Evolutionary conservation across 2,888 invertebrate species (phyloP), one percentile per base, ranked within the genome.

Genomic region (Machimus rusticus): DNA sequence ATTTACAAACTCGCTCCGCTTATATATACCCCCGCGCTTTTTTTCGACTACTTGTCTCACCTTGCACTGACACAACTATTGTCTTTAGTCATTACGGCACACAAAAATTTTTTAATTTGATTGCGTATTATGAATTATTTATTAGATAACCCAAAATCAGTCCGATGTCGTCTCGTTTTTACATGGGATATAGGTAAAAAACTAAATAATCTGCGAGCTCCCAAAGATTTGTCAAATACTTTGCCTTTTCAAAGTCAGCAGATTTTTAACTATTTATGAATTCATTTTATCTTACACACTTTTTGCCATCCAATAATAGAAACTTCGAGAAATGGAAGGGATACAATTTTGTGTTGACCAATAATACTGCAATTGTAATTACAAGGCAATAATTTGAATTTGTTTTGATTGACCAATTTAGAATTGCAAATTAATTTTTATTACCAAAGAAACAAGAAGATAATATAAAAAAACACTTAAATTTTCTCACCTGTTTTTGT

Each of bases 81-180:
- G 82, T 82, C 57, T 82, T 82, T 66, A 82, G 28, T 34, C 57
- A 81, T 81, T 37, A 85, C 74, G 74, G 74, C 74, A 74, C 51
- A 74, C 19, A 43, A 39, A 46, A 46, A 46, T 85, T 85, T 84
- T 46, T 74, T 74, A 39, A 74, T 66, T 85, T 43, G 74, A 74
- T 85, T 74, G 85, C 85, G 74, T 74, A 66, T 51, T 74, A 85
- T 85, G 85, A 85, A 85, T 82, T 85, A 85, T 85, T 85, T 85
- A 85, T 28, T 57, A 85, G 85, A 39, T 85, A 74, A 74, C 74
- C 57, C 85, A 85, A 85, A 85, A 85, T 85, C 51, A 74, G 43
- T 46, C 43, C 46, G 85, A 74, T 85, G 74, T 74, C 74, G 51
- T 28, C 23, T 74, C 31, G 74, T 46, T 37, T 82, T 82, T 66